Conservation (phyloP, 2,113 vertebrate species). For the Bos indicus region DNA sequence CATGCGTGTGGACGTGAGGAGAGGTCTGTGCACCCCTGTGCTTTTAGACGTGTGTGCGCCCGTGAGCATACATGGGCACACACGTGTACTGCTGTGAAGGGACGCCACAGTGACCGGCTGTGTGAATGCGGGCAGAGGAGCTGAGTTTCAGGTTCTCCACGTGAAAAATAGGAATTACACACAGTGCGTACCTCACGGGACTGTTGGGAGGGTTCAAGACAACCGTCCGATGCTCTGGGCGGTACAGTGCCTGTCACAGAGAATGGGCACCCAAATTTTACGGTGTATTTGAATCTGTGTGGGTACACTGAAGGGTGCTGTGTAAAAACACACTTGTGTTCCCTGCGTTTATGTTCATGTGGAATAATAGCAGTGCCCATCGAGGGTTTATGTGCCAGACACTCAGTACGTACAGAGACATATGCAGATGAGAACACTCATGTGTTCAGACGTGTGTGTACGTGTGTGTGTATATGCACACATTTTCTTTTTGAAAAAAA, state of each 20-base stretch:
- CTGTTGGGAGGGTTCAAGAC: rapidly evolving
- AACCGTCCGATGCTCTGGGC: not conserved
- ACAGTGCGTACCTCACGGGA: not conserved
- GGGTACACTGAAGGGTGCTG: not conserved
- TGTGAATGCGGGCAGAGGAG: not conserved
- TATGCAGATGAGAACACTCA: not conserved
- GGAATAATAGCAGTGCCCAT: not conserved
- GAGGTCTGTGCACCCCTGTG: not conserved
- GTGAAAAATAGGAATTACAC: not conserved
- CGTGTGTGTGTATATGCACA: rapidly evolving
- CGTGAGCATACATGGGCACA: not conserved
- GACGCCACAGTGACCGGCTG: not conserved
- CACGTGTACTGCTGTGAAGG: rapidly evolving
- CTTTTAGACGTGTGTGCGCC: no score
- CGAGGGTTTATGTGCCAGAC: not conserved
- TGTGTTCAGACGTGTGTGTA: not conserved
- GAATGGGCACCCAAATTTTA: not conserved
- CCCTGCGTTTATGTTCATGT: not conserved
- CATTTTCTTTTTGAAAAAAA: not conserved
- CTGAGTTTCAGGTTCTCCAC: not conserved
- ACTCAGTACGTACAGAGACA: not conserved
- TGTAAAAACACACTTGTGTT: not conserved
- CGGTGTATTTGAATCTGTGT: not conserved
- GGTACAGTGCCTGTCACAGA: not conserved
- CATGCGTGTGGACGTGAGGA: not conserved